Evolutionary conservation across 2,113 vertebrate species (phyloP).

Genomic region (Prionailurus bengalensis): DNA sequence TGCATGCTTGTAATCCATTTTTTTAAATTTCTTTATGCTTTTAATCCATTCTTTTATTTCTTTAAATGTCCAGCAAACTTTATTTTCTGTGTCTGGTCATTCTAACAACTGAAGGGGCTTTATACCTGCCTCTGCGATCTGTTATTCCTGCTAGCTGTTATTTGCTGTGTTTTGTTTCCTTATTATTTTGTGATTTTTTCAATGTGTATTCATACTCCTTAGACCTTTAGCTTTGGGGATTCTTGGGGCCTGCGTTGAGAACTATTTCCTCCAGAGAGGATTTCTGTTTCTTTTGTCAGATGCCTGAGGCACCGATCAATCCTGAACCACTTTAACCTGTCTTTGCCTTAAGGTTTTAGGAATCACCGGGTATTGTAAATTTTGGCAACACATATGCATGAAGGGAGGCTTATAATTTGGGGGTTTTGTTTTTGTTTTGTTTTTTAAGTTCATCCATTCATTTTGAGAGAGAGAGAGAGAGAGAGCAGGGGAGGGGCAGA

Average conservation of each 20-base stretch:
- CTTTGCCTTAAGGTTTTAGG: not conserved
- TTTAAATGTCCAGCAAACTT: not conserved
- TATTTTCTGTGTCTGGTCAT: not conserved
- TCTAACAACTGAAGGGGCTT: not conserved
- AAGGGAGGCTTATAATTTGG: not conserved
- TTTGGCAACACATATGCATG: not conserved
- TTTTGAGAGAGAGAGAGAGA: no score
- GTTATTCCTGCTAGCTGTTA: not conserved
- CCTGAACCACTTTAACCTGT: not conserved
- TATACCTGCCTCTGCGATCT: not conserved
- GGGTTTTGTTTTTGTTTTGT: no score
- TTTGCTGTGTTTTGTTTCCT: not conserved
- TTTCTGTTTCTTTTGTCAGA: constrained; percentile 29
- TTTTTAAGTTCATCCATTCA: no score
- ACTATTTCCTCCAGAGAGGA: not conserved
- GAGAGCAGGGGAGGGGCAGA: no score
- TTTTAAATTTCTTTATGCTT: not conserved
- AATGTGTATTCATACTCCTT: not conserved
- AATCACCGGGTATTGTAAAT: not conserved
- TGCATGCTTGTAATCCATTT: not conserved
- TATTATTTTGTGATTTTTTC: not conserved
- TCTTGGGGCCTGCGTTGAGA: not conserved
- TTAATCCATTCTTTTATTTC: not conserved
- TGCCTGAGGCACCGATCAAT: not conserved
- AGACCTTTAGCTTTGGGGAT: not conserved